phyloP scores from a whole-genome alignment of 2,113 vertebrate species.

The Brachionichthys hirsutus region DNA sequence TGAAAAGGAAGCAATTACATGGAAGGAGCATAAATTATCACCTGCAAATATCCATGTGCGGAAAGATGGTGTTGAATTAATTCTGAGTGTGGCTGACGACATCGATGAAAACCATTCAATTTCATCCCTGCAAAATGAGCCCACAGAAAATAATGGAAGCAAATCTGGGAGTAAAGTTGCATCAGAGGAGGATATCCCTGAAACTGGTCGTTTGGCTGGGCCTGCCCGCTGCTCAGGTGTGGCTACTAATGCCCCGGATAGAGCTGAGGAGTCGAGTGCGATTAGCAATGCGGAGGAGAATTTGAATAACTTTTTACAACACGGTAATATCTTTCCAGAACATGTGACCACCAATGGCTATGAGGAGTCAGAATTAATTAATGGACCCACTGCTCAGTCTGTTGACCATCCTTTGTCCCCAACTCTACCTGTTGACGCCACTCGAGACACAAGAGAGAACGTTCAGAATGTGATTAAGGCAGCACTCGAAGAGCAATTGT shows the following conservation, averaged over 20 bases:
- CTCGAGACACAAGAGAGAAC: slow-evolving; percentile 33
- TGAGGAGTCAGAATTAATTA: slow-evolving; percentile 37
- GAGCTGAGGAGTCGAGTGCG: slow-evolving; percentile 45
- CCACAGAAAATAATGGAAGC: slow-evolving; percentile 46
- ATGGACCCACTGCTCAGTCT: slow-evolving; percentile 41
- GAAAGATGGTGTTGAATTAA: slow-evolving; percentile 68
- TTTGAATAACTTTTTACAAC: slow-evolving; percentile 34
- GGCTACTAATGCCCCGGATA: slow-evolving; percentile 35
- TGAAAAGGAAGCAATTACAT: slow-evolving; percentile 54
- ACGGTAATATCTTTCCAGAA: slow-evolving; percentile 20
- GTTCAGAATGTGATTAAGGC: slow-evolving; percentile 18
- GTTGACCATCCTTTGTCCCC: slow-evolving; percentile 38
- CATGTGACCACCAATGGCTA: slow-evolving; percentile 4
- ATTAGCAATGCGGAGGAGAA: slow-evolving; percentile 26
- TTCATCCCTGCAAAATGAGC: slow-evolving; percentile 53
- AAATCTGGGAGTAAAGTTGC: slow-evolving; percentile 41
- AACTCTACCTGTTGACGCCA: not conserved
- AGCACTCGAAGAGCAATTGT: slow-evolving; percentile 20
- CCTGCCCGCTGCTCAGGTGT: slow-evolving; percentile 42
- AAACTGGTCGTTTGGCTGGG: slow-evolving; percentile 45
- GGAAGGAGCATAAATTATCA: slow-evolving; percentile 65
- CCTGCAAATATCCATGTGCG: slow-evolving; percentile 68
- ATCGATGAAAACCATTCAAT: slow-evolving; percentile 54
- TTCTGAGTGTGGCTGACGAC: slow-evolving; percentile 58
- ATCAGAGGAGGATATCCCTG: slow-evolving; percentile 37